Percentiles rank a stretch among this genome's conserved stretches.
phyloP scores from a whole-genome alignment of 2,113 vertebrate species.

The Madoqua kirkii region DNA sequence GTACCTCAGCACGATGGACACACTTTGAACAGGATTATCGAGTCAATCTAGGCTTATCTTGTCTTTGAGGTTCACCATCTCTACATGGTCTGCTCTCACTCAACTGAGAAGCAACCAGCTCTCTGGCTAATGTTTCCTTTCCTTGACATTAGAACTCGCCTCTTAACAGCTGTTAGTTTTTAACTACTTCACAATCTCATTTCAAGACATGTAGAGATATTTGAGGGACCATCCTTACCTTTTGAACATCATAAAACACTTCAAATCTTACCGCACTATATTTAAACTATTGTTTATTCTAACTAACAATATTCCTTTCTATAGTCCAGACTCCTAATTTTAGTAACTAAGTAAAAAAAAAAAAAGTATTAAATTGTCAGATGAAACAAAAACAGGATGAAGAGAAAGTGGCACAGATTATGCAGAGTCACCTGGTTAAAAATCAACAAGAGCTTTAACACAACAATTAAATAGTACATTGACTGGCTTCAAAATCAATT shows the following conservation, averaged over 20 bases:
- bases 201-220: background rate
- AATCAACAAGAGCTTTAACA: background rate
- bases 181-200: background rate
- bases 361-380: background rate
- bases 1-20: background rate
- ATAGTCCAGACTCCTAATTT: background rate
- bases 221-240: background rate
- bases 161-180: slow-evolving; percentile 11
- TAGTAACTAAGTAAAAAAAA: background rate
- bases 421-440: background rate
- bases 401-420: background rate
- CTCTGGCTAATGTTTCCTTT: background rate
- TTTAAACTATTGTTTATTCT: background rate
- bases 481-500: background rate
- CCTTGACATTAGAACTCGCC: background rate
- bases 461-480: background rate
- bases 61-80: background rate
- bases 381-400: background rate
- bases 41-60: slow-evolving; percentile 1
- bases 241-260: background rate
- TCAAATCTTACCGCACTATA: background rate
- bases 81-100: background rate
- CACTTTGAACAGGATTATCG: slow-evolving; percentile 10
- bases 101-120: background rate
- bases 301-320: background rate